A percentile compares a stretch with the other conserved stretches of the same genome.
phyloP scores from a whole-genome alignment of 2,888 invertebrate genomes.

The Globia sparganii region DNA sequence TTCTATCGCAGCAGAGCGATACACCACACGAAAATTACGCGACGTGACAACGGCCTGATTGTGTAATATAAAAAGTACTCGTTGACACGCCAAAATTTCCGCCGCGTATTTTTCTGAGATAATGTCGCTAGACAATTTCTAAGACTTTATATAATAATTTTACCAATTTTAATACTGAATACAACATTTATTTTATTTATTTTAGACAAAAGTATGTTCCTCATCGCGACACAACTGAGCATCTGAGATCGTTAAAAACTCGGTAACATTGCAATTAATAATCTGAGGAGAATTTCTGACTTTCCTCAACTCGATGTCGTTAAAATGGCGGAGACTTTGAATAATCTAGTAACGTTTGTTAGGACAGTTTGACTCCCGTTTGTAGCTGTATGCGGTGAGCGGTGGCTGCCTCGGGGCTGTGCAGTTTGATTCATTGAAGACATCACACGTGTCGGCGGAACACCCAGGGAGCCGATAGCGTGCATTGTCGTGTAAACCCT shows the following conservation, averaged over 20 bases:
- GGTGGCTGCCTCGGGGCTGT: neutral
- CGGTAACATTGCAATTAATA: neutral
- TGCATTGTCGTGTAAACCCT: conserved; percentile 41
- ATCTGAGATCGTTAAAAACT: neutral
- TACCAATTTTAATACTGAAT: too few relatives aligned
- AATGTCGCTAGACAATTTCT: too few relatives aligned
- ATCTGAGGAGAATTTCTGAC: neutral
- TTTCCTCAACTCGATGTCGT: neutral
- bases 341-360: neutral
- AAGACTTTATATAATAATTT: too few relatives aligned
- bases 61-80: neutral
- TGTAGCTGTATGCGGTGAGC: neutral
- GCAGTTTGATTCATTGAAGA: conserved; percentile 10
- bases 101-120: too few relatives aligned
- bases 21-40: too few relatives aligned
- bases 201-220: neutral
- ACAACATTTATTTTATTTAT: too few relatives aligned
- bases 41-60: neutral
- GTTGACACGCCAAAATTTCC: neutral
- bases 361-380: too few relatives aligned
- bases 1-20: neutral
- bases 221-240: neutral
- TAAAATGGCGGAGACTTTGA: neutral
- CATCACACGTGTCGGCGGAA: conserved; percentile 1
- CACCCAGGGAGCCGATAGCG: conserved; percentile 25